Evolutionary conservation across 2,113 vertebrate species (phyloP).

Genomic region (Xerus inauris): DNA sequence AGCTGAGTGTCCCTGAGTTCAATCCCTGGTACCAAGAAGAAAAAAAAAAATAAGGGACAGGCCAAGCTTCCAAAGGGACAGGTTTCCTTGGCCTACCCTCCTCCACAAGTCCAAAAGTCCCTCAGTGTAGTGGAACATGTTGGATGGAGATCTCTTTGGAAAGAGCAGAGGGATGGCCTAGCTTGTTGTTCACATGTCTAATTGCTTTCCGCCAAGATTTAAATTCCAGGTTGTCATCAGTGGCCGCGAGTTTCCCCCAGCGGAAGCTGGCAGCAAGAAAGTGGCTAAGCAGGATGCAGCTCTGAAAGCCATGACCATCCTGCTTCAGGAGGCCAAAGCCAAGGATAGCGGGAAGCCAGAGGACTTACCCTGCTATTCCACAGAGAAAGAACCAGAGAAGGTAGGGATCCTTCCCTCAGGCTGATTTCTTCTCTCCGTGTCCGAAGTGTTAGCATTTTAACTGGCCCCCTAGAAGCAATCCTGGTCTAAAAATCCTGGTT

Average conservation of each 20-base stretch:
- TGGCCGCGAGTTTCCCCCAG: slow-evolving; percentile 91
- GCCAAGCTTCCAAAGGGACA: neutral
- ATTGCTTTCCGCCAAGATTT: slow-evolving; percentile 88
- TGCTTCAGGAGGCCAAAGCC: slow-evolving; percentile 89
- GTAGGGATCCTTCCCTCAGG: neutral
- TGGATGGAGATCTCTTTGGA: slow-evolving; percentile 1
- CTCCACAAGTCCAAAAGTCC: neutral
- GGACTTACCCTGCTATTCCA: accelerated
- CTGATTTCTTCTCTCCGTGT: accelerated
- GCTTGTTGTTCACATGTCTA: slow-evolving; percentile 36
- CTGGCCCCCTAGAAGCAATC: neutral
- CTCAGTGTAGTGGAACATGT: neutral
- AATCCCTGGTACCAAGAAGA: too few species aligned
- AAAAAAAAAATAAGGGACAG: neutral
- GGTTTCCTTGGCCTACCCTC: neutral
- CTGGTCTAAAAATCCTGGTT: accelerated
- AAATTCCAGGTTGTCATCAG: slow-evolving; percentile 96
- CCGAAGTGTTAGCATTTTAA: neutral
- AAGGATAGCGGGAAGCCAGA: slow-evolving; percentile 81
- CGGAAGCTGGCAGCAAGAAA: slow-evolving; percentile 96
- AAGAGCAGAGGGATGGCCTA: neutral
- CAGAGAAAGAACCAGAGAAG: neutral
- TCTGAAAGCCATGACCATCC: slow-evolving; percentile 90
- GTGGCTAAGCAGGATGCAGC: slow-evolving; percentile 97
- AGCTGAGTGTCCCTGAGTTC: too few species aligned